These are phyloP conservation scores for Tribolium castaneum DNA, from an alignment of 1,140 invertebrate genomes.

Conservation along the genomic window DNA sequence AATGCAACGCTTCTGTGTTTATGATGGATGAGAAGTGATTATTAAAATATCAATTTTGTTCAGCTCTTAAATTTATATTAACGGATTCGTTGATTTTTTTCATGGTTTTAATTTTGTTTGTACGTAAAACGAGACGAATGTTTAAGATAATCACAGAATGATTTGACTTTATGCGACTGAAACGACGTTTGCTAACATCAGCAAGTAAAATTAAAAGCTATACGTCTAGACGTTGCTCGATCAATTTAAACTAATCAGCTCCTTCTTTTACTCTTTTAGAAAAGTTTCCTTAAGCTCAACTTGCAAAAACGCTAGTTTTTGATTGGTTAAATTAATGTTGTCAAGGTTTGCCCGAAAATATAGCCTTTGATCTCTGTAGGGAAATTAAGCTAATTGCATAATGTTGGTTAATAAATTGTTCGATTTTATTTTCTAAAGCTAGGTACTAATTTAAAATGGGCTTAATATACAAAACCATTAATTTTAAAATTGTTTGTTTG, in stretches of 20 bases:
- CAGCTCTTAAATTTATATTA: not conserved
- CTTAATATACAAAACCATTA: no score
- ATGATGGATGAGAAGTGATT: not conserved
- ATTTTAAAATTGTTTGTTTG: not conserved
- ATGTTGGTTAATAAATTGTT: no score
- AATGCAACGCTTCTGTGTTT: not conserved
- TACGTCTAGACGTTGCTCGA: not conserved
- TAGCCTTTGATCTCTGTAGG: no score
- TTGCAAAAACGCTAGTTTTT: no score
- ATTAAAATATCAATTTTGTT: not conserved
- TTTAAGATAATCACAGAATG: not conserved
- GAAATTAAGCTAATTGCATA: no score
- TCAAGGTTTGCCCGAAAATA: no score
- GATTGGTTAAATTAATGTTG: no score
- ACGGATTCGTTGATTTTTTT: not conserved
- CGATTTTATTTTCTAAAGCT: no score
- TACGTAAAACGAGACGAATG: no score
- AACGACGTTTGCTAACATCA: not conserved
- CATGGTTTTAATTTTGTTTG: no score
- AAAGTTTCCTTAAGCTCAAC: not conserved
- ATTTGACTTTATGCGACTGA: not conserved
- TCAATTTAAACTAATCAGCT: not conserved
- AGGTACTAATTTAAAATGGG: no score
- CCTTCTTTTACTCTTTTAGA: not conserved
- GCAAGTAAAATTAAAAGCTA: not conserved